A percentile compares a stretch with the other conserved stretches of the same genome.
Conservation (phyloP, 2,888 invertebrate genomes). For the Halictus quadricinctus region DNA sequence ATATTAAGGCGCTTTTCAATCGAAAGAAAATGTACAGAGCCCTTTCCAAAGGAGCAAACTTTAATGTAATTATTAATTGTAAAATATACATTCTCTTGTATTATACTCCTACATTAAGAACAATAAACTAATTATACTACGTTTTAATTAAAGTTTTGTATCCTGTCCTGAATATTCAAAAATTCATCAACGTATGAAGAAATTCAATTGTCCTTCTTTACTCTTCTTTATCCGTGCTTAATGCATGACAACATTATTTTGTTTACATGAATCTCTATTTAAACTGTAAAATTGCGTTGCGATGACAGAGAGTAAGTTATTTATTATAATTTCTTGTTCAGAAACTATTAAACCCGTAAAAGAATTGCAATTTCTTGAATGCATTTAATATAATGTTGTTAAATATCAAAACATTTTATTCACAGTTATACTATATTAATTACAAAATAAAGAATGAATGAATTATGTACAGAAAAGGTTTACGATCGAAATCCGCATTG, state of each 20-base stretch:
- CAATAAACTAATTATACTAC: background rate
- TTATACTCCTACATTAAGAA: too few species aligned
- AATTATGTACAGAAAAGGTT: background rate
- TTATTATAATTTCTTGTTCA: slow-evolving; percentile 25
- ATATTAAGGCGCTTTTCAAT: slow-evolving; percentile 31
- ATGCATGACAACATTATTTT: slow-evolving; percentile 44
- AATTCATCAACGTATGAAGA: background rate
- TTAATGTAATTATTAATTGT: background rate
- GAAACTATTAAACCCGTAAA: background rate
- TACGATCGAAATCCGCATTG: background rate
- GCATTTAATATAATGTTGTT: background rate
- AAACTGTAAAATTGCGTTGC: slow-evolving; percentile 54
- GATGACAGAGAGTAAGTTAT: slow-evolving; percentile 52
- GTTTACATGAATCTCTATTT: slow-evolving; percentile 57
- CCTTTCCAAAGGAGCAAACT: background rate
- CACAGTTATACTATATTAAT: slow-evolving; percentile 3
- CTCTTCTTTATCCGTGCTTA: slow-evolving; percentile 35
- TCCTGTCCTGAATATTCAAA: background rate
- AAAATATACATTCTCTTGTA: background rate
- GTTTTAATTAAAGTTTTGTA: background rate
- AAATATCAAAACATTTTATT: background rate
- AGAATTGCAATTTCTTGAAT: background rate
- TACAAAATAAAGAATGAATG: slow-evolving; percentile 6
- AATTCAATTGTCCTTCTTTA: slow-evolving; percentile 26
- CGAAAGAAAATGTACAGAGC: background rate